Evolutionary conservation across 2,888 invertebrate species (phyloP).

Genomic region (Platerodrilus igneus): DNA sequence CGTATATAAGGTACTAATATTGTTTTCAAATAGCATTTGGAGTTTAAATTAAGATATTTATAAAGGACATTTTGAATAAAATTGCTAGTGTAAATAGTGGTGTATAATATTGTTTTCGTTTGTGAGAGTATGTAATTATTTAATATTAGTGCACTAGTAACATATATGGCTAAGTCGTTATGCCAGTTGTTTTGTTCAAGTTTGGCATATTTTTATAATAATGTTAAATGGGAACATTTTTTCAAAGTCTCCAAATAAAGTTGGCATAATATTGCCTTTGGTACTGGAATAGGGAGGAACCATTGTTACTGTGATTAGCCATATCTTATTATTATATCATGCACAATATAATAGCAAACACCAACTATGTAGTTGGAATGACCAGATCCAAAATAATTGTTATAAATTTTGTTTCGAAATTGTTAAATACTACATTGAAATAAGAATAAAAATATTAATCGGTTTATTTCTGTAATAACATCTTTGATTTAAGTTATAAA

Average conservation of each 20-base stretch:
- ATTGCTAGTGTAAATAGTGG: constrained; percentile 27
- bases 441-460: too few species aligned
- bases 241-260: constrained; percentile 20
- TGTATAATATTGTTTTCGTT: constrained; percentile 23
- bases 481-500: too few species aligned
- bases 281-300: constrained; percentile 22
- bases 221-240: constrained; percentile 31
- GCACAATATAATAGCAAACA: constrained; percentile 18
- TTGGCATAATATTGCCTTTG: constrained; percentile 6
- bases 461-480: too few species aligned
- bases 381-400: too few species aligned
- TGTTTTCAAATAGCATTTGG: too few species aligned
- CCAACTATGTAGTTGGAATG: too few species aligned
- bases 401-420: too few species aligned
- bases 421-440: too few species aligned
- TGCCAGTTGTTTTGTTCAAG: constrained; percentile 33
- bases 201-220: constrained; percentile 37
- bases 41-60: too few species aligned
- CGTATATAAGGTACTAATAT: too few species aligned
- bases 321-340: constrained; percentile 35
- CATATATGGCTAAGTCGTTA: constrained; percentile 24
- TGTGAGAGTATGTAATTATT: constrained; percentile 28
- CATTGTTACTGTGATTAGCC: constrained; percentile 38
- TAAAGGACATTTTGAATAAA: too few species aligned
- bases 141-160: constrained; percentile 37